These are phyloP conservation scores for Chironomus tentans DNA, from an alignment of 2,888 invertebrate genomes.

Conservation along the genomic window DNA sequence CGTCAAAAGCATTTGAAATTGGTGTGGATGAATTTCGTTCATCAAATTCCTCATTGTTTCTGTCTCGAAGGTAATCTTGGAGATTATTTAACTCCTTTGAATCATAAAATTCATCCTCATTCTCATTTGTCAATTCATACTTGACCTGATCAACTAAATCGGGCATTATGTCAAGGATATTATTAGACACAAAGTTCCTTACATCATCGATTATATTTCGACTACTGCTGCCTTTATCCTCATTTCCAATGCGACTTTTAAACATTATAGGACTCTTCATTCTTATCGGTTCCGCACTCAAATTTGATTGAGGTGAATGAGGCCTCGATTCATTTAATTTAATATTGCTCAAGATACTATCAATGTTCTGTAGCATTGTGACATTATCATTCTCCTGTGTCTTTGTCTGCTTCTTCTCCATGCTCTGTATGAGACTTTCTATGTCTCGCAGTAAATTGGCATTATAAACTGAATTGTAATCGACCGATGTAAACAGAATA, in stretches of 20 bases:
- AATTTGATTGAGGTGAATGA: slow-evolving; percentile 30
- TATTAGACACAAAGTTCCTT: slow-evolving; percentile 40
- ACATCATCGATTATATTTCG: slow-evolving; percentile 34
- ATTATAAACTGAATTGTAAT: slow-evolving; percentile 30
- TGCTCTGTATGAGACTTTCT: slow-evolving; percentile 41
- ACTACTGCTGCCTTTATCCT: slow-evolving; percentile 30
- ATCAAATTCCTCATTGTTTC: background rate
- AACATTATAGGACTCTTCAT: slow-evolving; percentile 40
- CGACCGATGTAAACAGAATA: background rate
- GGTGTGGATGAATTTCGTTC: background rate
- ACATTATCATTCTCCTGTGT: slow-evolving; percentile 36
- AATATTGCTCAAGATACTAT: slow-evolving; percentile 37
- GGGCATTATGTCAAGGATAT: slow-evolving; percentile 42
- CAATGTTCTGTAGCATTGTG: slow-evolving; percentile 36
- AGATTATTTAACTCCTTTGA: background rate
- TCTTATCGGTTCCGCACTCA: slow-evolving; percentile 34
- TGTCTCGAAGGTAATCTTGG: background rate
- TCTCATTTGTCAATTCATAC: slow-evolving; percentile 35
- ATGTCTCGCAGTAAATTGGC: slow-evolving; percentile 39
- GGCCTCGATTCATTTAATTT: slow-evolving; percentile 29
- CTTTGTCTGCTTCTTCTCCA: slow-evolving; percentile 39
- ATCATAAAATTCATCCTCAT: slow-evolving; percentile 28
- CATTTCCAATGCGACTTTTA: slow-evolving; percentile 17
- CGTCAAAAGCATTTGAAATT: slow-evolving; percentile 23
- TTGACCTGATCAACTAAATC: slow-evolving; percentile 41